A percentile compares a stretch with the other conserved stretches of the same genome.
These are phyloP conservation scores for Monarcha castaneiventris DNA, from an alignment of 2,113 vertebrate species.

Conservation along the genomic window DNA sequence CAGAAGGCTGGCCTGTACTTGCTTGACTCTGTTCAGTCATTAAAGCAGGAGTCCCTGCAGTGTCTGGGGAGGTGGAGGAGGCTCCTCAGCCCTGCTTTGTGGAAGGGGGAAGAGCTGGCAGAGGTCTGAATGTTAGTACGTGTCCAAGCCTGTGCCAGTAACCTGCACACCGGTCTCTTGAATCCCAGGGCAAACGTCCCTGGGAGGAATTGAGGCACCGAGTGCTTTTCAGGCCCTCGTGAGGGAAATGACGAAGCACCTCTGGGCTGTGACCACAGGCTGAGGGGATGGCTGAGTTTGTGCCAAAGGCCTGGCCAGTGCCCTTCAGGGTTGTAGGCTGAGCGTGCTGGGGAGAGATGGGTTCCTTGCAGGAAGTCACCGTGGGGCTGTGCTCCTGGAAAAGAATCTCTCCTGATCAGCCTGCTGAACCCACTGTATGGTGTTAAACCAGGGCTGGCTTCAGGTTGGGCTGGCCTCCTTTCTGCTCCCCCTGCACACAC, in stretches of 20 bases:
- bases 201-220: accelerated
- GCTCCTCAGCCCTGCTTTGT: not conserved
- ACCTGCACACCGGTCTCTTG: not conserved
- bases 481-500: not conserved
- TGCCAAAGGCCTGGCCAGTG: not conserved
- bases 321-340: accelerated
- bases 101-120: not conserved
- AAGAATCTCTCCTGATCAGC: not conserved
- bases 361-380: not conserved
- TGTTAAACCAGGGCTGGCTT: not conserved
- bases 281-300: not conserved
- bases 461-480: not conserved
- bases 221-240: not conserved
- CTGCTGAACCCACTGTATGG: not conserved
- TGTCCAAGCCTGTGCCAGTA: not conserved
- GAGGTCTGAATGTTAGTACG: not conserved
- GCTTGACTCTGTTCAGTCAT: not conserved
- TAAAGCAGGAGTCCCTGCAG: not conserved
- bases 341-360: not conserved
- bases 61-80: not conserved
- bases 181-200: not conserved
- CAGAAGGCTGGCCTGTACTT: not conserved
- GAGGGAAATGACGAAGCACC: not conserved
- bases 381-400: not conserved
- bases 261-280: not conserved